Conservation (phyloP, 1,140 invertebrate genomes). For the Marisa cornuarietis region DNA sequence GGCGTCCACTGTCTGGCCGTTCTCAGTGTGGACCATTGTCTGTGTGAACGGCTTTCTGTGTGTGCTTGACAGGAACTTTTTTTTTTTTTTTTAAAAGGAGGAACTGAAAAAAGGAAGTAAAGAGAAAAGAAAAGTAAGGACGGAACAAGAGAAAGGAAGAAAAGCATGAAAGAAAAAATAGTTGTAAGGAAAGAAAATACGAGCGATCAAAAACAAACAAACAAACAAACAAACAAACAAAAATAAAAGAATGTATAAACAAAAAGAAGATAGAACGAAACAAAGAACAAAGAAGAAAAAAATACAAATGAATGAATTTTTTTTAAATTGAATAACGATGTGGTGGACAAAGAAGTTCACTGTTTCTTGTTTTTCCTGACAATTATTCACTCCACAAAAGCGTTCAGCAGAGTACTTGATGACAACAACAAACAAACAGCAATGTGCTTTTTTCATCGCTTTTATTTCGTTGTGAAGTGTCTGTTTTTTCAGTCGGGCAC, state of each 20-base stretch:
- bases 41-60: too few relatives aligned
- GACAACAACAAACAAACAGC: background rate
- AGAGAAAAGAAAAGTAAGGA: background rate
- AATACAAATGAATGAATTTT: background rate
- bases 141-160: background rate
- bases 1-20: too few relatives aligned
- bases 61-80: background rate
- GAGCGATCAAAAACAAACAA: too few relatives aligned
- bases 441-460: background rate
- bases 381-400: background rate
- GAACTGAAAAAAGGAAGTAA: too few relatives aligned
- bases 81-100: background rate
- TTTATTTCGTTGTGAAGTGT: background rate
- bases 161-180: background rate
- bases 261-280: background rate
- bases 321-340: background rate
- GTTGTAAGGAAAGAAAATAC: background rate
- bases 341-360: background rate
- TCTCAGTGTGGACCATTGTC: too few relatives aligned
- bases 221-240: too few relatives aligned
- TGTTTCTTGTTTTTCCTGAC: background rate
- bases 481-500: background rate
- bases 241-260: background rate
- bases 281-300: background rate
- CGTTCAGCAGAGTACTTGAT: background rate